Evolutionary conservation across 2,113 vertebrate genomes (phyloP).

Genomic region (Chamaetylas fuelleborni): DNA sequence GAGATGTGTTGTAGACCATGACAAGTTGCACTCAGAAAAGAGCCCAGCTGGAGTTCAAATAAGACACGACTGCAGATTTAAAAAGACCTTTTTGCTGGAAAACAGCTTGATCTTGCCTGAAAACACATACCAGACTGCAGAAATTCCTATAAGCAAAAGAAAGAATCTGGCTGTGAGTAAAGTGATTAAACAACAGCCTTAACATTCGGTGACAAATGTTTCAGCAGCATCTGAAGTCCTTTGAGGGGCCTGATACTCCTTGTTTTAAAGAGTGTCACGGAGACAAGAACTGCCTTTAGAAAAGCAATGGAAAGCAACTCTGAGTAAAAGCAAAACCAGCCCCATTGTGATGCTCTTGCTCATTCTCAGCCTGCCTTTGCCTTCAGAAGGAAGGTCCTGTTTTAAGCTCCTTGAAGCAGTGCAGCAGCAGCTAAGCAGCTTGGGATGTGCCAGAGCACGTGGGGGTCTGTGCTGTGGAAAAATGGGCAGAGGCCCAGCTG

Average conservation of each 20-base stretch:
- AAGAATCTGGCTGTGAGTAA: slow-evolving; percentile 35
- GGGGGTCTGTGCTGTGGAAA: accelerated
- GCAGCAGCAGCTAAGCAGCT: background rate
- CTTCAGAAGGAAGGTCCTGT: background rate
- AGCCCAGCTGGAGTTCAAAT: slow-evolving; percentile 49
- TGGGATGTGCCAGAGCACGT: accelerated
- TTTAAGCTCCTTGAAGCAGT: background rate
- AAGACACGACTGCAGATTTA: slow-evolving; percentile 46
- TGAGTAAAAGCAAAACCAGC: background rate
- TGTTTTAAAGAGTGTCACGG: background rate
- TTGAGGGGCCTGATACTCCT: background rate
- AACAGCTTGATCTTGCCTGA: slow-evolving; percentile 58
- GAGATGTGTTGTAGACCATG: background rate
- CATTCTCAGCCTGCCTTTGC: background rate
- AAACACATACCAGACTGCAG: slow-evolving; percentile 40
- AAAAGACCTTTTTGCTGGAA: slow-evolving; percentile 61
- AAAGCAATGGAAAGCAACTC: background rate
- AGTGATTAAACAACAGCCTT: slow-evolving; percentile 69
- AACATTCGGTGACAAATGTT: slow-evolving; percentile 13
- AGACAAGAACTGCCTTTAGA: background rate
- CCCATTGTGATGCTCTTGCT: background rate
- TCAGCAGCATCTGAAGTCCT: background rate
- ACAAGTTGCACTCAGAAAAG: slow-evolving; percentile 40
- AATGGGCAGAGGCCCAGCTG: background rate
- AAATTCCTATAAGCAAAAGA: slow-evolving; percentile 41